Percentiles rank a stretch among this genome's conserved stretches.
phyloP scores from a whole-genome alignment of 1,140 invertebrate genomes.

The Diachasmimorpha longicaudata region DNA sequence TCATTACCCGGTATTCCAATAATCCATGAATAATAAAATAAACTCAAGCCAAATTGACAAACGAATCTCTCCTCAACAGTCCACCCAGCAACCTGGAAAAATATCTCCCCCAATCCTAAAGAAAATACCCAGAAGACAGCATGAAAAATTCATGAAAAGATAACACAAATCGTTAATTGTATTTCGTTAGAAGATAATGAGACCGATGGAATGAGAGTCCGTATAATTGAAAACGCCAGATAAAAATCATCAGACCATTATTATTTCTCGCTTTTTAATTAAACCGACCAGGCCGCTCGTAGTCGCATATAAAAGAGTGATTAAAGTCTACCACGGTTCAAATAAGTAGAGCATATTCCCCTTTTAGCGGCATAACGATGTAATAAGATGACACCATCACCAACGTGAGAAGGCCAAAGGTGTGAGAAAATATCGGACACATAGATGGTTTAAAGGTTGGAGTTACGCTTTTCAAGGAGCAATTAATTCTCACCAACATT shows the following conservation, averaged over 20 bases:
- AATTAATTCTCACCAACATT: constrained; percentile 28
- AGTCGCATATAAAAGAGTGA: constrained; percentile 1
- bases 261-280: constrained; percentile 1
- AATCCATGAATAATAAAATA: too few relatives aligned
- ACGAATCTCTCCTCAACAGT: background rate
- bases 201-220: background rate
- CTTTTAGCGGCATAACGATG: constrained; percentile 6
- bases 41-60: too few relatives aligned
- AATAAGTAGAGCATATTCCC: constrained; percentile 5
- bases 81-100: background rate
- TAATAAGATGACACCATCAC: constrained; percentile 4
- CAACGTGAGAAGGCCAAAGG: background rate
- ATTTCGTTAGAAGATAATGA: background rate
- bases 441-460: background rate
- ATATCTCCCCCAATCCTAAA: background rate
- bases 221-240: background rate
- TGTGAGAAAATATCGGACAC: constrained; percentile 17
- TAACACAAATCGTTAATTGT: background rate
- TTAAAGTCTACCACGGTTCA: background rate
- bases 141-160: background rate
- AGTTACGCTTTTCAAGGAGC: constrained; percentile 15
- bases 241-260: constrained; percentile 3
- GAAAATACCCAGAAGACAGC: background rate
- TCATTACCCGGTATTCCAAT: too few relatives aligned
- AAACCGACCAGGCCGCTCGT: background rate